These are phyloP conservation scores for Hylaeus anthracinus DNA, from an alignment of 1,140 invertebrate species.

Conservation along the genomic window DNA sequence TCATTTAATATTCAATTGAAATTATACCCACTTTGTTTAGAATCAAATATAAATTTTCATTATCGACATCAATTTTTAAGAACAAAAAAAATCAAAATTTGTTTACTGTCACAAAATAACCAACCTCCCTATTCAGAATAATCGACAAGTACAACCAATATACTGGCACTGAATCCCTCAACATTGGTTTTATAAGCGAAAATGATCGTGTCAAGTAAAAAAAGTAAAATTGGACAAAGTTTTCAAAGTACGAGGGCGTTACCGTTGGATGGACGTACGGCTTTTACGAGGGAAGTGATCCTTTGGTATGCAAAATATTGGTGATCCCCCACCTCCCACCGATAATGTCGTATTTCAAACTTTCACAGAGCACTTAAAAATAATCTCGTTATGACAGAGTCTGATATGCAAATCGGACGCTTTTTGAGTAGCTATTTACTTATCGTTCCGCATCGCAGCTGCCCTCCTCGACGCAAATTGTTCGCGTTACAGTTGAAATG, in stretches of 20 bases:
- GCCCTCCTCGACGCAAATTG: neutral
- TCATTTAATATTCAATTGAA: no score
- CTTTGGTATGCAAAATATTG: constrained; percentile 74
- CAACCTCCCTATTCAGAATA: no score
- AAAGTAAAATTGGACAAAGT: constrained; percentile 35
- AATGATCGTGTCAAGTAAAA: neutral
- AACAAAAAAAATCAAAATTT: no score
- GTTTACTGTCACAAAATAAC: no score
- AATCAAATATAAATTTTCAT: no score
- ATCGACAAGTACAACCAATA: no score
- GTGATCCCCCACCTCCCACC: constrained; percentile 49
- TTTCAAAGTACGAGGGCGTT: constrained; percentile 42
- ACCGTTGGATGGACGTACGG: constrained; percentile 23
- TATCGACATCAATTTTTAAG: no score
- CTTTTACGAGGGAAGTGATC: constrained; percentile 51
- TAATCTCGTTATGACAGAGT: constrained; percentile 70
- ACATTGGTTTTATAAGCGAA: no score
- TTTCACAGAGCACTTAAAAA: constrained; percentile 76
- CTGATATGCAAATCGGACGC: constrained; percentile 67
- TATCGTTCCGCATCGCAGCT: neutral
- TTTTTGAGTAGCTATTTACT: constrained; percentile 44
- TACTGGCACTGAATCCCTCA: neutral
- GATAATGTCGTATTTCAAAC: constrained; percentile 74
- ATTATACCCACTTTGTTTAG: no score
- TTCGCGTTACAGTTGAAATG: neutral